Percentiles rank a stretch among this genome's conserved stretches.
phyloP scores from a whole-genome alignment of 2,113 vertebrate genomes.

The Patagioenas fasciata region DNA sequence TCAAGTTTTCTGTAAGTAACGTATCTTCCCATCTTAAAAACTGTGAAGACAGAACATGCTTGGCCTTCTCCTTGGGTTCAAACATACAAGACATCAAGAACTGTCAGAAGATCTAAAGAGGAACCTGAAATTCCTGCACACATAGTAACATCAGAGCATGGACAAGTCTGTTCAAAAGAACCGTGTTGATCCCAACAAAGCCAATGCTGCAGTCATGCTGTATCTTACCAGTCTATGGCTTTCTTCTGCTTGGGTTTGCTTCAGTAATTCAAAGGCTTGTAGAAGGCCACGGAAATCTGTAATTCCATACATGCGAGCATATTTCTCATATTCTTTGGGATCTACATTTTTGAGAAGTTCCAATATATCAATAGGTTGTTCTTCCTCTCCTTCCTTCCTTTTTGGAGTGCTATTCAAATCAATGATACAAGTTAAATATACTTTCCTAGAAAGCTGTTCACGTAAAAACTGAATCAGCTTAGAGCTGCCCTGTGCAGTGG shows the following conservation, averaged over 20 bases:
- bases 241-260: constrained; percentile 88
- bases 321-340: constrained; percentile 99
- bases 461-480: neutral
- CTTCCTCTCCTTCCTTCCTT: constrained; percentile 89
- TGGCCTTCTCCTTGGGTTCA: neutral
- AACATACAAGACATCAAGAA: neutral
- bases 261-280: constrained; percentile 94
- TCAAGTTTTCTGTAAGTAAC: neutral
- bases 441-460: neutral
- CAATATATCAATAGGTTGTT: constrained; percentile 92
- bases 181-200: neutral
- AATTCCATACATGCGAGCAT: constrained; percentile 97
- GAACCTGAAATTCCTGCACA: neutral
- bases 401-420: constrained; percentile 86
- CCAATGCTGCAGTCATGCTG: neutral
- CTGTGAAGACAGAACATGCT: neutral
- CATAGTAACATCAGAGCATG: neutral
- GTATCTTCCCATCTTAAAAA: neutral
- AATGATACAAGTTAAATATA: neutral
- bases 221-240: constrained; percentile 85
- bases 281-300: constrained; percentile 97
- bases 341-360: constrained; percentile 98
- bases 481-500: neutral
- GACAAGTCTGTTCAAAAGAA: neutral
- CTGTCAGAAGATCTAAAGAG: neutral